Base-by-base conservation (phyloP, 2,797 vertebrate genomes). In the Falco rusticolus region DNA sequence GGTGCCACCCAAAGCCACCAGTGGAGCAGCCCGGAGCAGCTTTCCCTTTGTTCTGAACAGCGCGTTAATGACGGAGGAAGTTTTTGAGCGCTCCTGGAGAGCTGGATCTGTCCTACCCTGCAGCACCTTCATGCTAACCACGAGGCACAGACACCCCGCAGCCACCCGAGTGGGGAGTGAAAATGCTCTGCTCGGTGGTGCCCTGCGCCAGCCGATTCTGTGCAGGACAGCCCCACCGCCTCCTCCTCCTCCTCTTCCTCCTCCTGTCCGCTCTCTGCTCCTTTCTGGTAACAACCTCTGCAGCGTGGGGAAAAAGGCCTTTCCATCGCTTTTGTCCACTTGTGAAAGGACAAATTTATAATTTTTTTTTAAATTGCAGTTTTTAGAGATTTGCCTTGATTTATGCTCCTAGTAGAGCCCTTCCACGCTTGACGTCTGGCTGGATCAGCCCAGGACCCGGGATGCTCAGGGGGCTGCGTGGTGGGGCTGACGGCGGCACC, bases 1-100 rank as follows among this genome's bases (percentile, higher is more conserved):
- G 45, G 31, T 0, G 0, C 7, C 56, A 48, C 65, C 60, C 18
- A 3, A 0, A 19, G 17, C 10, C 41, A 33, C 9, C 56, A 37
- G 45, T 7, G 33, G 37, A 61, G 43, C 28, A 34, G 41, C 66
- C 59, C 39, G 41, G 39, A 90, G 31, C 1, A 4, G 34, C 47
- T 78, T 65, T 33, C n/a, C 45, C 31, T 22, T 78, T 39, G 3
- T 72, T 72, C 43, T 15, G 10, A 22, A 68, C 84, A 70, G 68
- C 72, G 78, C 60, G 64, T 53, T 84, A 61, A 84, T 19, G 72
- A 89, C 59, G 83, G 79, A 86, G 72, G 33, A 61, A 9, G 9
- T 6, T 51, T 69, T 5, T 18, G 50, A 57, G 87, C 59, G 31
- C 26, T 43, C 48, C 61, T 51, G 4, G 19, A 78, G 63, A 37